Base-by-base conservation (phyloP, 2,888 invertebrate species). In the Chaitophorus viminalis region DNA sequence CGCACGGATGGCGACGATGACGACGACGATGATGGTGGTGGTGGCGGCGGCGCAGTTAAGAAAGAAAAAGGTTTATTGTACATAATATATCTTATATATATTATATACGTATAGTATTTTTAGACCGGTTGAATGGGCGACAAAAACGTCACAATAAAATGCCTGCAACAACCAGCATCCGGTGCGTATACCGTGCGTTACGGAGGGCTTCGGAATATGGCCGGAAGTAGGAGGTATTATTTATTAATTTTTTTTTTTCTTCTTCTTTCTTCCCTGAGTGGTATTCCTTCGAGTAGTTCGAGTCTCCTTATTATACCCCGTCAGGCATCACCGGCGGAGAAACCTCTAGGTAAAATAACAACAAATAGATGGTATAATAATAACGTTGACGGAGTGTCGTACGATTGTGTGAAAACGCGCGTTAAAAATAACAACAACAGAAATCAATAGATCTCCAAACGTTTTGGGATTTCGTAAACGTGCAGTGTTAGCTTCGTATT, bases 161-260 rank as follows among this genome's bases (percentile, higher is more conserved):
- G 87, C 79, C 87, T 46, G 46, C 46, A 87, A 87, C 87, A 60
- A 79, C 87, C 87, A 87, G 87, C 87, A 87, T 87, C 87, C 87
- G 87, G 87, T n/a, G n/a, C n/a, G n/a, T 81, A 46, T 65, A 36
- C 31, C 65, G 76, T 14, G 68, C 46, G 75, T 76, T 68, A 65
- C 83, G 75, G 65, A 75, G 75, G 83, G 83, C 39, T 84, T 65
- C 39, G 52, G 68, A 68, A 65, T 39, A 60, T 31, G 65, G 46
- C 79, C 74, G 87, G 87, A 87, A 87, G 74, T 87, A 54, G 79
- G 87, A 79, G 79, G 87, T 74, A 81, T 79, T 78, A 86, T 78
- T 86, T 86, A 78, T 86, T 86, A 86, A 78, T 79, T 72, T 86
- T 74, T 82, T 70, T 70, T 84, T 82, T 70, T 70, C 77, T 79